phyloP scores from a whole-genome alignment of 2,888 invertebrate species.

The Ornithoptera priamus region DNA sequence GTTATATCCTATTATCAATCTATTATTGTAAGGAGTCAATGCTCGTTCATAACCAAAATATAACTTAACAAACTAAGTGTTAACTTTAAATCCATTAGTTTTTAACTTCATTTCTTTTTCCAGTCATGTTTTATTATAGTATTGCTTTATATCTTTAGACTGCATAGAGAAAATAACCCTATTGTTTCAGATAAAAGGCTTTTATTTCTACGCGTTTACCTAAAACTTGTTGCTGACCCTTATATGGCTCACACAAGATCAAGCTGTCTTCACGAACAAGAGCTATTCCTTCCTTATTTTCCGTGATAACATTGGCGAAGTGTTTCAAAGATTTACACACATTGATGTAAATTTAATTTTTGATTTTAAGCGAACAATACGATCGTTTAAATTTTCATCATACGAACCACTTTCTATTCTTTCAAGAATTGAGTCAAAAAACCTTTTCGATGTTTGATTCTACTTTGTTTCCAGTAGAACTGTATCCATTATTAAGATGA shows the following conservation, averaged over 20 bases:
- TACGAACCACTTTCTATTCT: not conserved
- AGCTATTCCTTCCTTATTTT: constrained; percentile 64
- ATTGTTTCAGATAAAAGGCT: constrained; percentile 48
- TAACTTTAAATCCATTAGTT: not conserved
- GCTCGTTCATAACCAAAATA: too few relatives aligned
- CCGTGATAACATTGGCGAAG: constrained; percentile 65
- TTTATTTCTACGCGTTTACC: constrained; percentile 48
- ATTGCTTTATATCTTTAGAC: constrained; percentile 47
- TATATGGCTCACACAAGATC: constrained; percentile 63
- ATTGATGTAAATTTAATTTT: not conserved
- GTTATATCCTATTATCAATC: too few relatives aligned
- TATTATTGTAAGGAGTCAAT: too few relatives aligned
- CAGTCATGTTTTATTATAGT: constrained; percentile 49
- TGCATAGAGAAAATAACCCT: constrained; percentile 44
- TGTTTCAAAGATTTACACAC: constrained; percentile 55
- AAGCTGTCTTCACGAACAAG: constrained; percentile 72
- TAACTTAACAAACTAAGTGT: too few relatives aligned
- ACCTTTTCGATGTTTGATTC: constrained; percentile 42
- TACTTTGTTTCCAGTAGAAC: constrained; percentile 12
- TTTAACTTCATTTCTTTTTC: constrained; percentile 44
- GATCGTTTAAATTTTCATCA: not conserved
- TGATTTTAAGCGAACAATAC: constrained; percentile 40
- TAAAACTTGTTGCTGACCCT: constrained; percentile 72
- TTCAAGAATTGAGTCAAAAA: constrained; percentile 18
- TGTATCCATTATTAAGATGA: constrained; percentile 26